phyloP scores from a whole-genome alignment of 1,140 invertebrate species.

The Acromyrmex heyeri region DNA sequence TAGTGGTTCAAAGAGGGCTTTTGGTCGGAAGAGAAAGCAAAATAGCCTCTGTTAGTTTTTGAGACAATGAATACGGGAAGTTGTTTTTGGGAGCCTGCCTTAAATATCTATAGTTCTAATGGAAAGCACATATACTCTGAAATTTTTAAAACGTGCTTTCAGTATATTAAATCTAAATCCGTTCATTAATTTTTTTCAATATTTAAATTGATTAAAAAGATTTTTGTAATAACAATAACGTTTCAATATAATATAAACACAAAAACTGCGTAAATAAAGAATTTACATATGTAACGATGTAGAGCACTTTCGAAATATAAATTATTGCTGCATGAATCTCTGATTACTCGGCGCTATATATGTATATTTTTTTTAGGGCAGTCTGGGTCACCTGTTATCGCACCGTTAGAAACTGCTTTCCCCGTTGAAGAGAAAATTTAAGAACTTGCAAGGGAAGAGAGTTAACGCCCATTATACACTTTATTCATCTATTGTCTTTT shows the following conservation, averaged over 20 bases:
- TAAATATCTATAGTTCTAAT: conserved; percentile 5
- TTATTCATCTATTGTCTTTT: conserved; percentile 15
- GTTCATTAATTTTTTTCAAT: not conserved
- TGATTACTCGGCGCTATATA: not conserved
- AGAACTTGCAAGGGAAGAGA: not conserved
- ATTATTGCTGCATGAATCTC: conserved; percentile 27
- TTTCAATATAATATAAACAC: conserved; percentile 7
- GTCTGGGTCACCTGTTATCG: not conserved
- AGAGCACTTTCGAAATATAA: not conserved
- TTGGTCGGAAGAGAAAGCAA: conserved; percentile 26
- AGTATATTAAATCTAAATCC: not conserved
- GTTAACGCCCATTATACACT: conserved; percentile 30
- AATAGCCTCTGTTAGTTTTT: conserved; percentile 39
- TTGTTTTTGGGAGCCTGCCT: conserved; percentile 19
- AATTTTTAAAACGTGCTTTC: conserved; percentile 16
- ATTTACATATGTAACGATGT: conserved; percentile 34
- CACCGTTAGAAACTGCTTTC: not conserved
- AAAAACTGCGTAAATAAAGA: conserved; percentile 17
- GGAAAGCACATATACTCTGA: not conserved
- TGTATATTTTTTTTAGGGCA: conserved; percentile 5
- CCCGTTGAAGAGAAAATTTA: conserved; percentile 7
- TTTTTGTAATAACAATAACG: not conserved
- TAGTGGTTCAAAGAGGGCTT: conserved; percentile 13
- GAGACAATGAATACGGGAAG: conserved; percentile 24
- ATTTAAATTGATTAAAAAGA: not conserved